phyloP scores from a whole-genome alignment of 2,113 vertebrate species.

The Chauna torquata region DNA sequence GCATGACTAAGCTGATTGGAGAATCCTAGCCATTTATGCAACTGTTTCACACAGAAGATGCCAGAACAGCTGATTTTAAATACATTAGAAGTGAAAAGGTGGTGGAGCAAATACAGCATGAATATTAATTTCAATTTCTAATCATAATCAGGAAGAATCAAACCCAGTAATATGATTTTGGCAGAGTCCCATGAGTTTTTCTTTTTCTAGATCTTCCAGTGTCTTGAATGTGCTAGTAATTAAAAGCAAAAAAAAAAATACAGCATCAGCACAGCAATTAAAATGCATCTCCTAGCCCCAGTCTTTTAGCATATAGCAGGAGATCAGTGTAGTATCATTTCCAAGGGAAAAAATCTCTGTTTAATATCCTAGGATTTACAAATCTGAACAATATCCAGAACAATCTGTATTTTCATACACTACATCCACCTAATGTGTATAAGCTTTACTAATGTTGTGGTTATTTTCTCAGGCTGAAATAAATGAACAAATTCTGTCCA shows the following conservation, averaged over 20 bases:
- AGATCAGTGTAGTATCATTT: background rate
- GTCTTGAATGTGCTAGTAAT: background rate
- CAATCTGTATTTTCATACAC: background rate
- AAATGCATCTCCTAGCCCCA: background rate
- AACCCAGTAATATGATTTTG: background rate
- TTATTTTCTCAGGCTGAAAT: background rate
- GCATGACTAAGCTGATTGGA: background rate
- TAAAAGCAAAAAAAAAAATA: background rate
- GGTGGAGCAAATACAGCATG: background rate
- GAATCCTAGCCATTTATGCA: background rate
- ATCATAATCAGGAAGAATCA: background rate
- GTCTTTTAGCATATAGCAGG: background rate
- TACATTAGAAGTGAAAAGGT: constrained; percentile 1
- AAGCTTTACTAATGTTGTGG: background rate
- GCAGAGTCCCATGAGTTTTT: background rate
- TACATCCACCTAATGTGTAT: background rate
- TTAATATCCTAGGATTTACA: background rate
- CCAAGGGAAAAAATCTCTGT: background rate
- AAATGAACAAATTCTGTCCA: background rate
- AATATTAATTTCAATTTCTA: constrained; percentile 34
- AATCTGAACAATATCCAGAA: background rate
- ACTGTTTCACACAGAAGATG: background rate
- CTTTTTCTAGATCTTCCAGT: background rate
- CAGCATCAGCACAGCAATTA: background rate
- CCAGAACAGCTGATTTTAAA: constrained; percentile 17